A percentile compares a stretch with the other conserved stretches of the same genome.
Evolutionary conservation across 2,888 invertebrate genomes (phyloP).

Genomic region (Tetanocera ferruginea): DNA sequence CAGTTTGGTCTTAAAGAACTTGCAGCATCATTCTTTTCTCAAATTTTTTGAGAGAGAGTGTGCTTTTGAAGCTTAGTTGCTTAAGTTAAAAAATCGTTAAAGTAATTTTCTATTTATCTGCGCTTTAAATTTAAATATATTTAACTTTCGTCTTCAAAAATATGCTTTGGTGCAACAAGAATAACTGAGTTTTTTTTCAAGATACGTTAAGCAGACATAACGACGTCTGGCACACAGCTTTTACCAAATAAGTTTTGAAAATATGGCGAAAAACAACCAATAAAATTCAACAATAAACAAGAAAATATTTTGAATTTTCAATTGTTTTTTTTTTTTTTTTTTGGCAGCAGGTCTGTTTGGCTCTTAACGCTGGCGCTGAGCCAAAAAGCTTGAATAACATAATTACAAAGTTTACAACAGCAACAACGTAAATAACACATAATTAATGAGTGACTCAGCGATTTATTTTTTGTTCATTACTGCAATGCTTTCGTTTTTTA

Average conservation of each 20-base stretch:
- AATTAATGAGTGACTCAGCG: not conserved
- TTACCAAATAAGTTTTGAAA: not conserved
- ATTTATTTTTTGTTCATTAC: not conserved
- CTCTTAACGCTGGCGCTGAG: not conserved
- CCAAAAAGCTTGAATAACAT: not conserved
- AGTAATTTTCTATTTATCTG: too few species aligned
- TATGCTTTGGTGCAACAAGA: too few species aligned
- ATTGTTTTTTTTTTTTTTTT: not conserved
- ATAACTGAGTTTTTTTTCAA: too few species aligned
- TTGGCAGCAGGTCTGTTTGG: not conserved
- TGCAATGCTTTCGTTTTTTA: slow-evolving; percentile 3
- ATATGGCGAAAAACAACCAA: not conserved
- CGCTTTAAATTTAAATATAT: too few species aligned
- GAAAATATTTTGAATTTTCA: not conserved
- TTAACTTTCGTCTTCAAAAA: too few species aligned
- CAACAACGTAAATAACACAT: not conserved
- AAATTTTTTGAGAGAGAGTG: too few species aligned
- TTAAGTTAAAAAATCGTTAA: too few species aligned
- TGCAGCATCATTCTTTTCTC: too few species aligned
- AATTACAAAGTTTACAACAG: not conserved
- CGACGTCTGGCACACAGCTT: too few species aligned
- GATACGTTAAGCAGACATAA: too few species aligned
- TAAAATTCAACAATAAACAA: not conserved
- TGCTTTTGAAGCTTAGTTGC: too few species aligned
- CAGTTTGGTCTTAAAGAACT: too few species aligned